phyloP scores from a whole-genome alignment of 2,113 vertebrate species.

The Bubo bubo region DNA sequence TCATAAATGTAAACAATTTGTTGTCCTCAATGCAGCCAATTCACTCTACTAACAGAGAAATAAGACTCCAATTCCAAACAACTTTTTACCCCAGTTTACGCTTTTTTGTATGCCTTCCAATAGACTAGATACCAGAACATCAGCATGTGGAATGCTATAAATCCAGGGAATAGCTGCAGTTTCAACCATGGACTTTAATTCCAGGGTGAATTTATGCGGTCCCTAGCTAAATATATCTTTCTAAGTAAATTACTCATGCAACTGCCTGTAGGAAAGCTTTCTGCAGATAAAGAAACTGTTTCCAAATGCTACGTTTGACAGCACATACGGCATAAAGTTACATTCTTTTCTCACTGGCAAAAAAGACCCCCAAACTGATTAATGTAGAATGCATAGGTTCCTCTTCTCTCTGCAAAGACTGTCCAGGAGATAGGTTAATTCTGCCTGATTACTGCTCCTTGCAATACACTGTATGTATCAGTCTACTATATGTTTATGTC shows the following conservation, averaged over 20 bases:
- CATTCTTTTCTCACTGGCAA: constrained; percentile 25
- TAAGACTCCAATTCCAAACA: constrained; percentile 28
- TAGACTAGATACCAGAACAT: neutral
- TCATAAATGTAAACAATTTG: neutral
- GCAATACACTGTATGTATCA: neutral
- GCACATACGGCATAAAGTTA: constrained; percentile 62
- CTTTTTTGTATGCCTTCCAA: neutral
- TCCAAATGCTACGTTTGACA: constrained; percentile 47
- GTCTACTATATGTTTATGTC: neutral
- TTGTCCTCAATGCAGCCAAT: constrained; percentile 8
- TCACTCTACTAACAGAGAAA: neutral
- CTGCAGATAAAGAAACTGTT: constrained; percentile 52
- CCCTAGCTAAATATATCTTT: constrained; percentile 69
- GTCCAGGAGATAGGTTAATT: neutral
- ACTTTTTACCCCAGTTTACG: constrained; percentile 33
- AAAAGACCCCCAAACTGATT: neutral
- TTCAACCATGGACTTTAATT: constrained; percentile 69
- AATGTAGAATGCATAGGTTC: neutral
- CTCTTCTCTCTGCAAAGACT: neutral
- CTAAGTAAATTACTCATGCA: constrained; percentile 72
- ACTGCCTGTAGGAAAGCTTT: constrained; percentile 59
- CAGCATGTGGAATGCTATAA: constrained; percentile 26
- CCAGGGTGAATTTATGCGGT: constrained; percentile 63
- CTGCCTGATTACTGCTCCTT: neutral
- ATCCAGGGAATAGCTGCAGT: constrained; percentile 38